Base-by-base conservation (phyloP, 2,113 vertebrate species). In the Oreotrochilus melanogaster region DNA sequence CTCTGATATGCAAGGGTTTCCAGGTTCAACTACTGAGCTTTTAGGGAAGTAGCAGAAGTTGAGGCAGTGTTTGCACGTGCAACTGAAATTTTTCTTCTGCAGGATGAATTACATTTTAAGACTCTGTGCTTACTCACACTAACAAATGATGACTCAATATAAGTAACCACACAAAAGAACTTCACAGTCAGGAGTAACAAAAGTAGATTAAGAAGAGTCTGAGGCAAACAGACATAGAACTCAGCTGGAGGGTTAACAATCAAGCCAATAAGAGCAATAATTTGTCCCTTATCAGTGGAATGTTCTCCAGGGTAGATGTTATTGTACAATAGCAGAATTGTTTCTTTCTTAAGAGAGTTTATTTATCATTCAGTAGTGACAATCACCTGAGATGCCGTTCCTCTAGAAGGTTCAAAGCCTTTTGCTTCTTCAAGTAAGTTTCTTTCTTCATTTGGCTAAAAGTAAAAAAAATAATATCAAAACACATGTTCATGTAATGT, bases 381-480 rank as follows among this genome's bases (percentile, higher is more conserved):
- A 97, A 97, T 97, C 67, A 99, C 99, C 98, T 98, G 97, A 13
- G 95, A 70, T 47, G 93, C 74, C 74, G 91, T 57, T 80, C 94
- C 57, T 94, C 93, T 98, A 91, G 98, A 98, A n/a, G 98, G 98
- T 81, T 98, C 97, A 66, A 99, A 99, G 62, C 98, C 98, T 97
- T 98, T 98, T 72, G 99, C 99, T 96, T 99, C 99, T 95, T 99
- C 99, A 58, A 99, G 97, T 84, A 99, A 97, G 84, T 99, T 99
- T 94, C 99, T 98, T 94, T 99, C 99, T 98, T 99, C 99, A 82
- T 99, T 99, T 94, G 98, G 99, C 99, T 99, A 86, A 11, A 83
- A 78, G 62, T n/a, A 11, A 64, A 50, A 80, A 62, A 47, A 35
- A 27, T 37, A 10, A 1, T 43, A 39, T 17, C 31, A 50, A 47